Evolutionary conservation across 2,888 invertebrate species (phyloP).

Genomic region (Melitaea athalia): DNA sequence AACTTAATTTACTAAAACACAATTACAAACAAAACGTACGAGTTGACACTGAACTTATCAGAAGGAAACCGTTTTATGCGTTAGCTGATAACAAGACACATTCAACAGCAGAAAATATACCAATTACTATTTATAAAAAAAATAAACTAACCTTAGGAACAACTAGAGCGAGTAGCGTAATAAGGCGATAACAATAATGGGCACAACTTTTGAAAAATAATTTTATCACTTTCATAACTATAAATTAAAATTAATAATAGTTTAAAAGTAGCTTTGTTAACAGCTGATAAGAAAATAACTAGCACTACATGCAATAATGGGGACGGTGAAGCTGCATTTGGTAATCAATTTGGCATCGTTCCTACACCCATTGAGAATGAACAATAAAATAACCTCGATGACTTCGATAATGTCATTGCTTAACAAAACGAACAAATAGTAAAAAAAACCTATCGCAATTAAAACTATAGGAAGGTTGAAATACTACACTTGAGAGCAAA

Average conservation of each 20-base stretch:
- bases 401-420: slow-evolving; percentile 11
- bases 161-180: background rate
- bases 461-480: background rate
- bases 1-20: background rate
- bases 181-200: background rate
- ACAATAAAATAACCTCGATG: slow-evolving; percentile 13
- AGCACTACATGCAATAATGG: background rate
- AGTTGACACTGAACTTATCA: slow-evolving; percentile 43
- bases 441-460: background rate
- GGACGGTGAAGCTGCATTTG: background rate
- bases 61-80: slow-evolving; percentile 33
- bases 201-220: background rate
- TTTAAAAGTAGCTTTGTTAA: background rate
- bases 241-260: background rate
- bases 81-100: slow-evolving; percentile 15
- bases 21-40: slow-evolving; percentile 11
- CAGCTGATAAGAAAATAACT: background rate
- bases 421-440: background rate
- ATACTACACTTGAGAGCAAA: background rate
- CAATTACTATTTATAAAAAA: background rate
- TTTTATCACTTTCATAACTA: background rate
- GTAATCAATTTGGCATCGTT: slow-evolving; percentile 23
- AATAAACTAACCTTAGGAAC: slow-evolving; percentile 1
- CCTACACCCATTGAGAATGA: slow-evolving; percentile 10
- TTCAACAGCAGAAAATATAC: background rate